phyloP scores from a whole-genome alignment of 2,888 invertebrate species.

The Spialia ferax region DNA sequence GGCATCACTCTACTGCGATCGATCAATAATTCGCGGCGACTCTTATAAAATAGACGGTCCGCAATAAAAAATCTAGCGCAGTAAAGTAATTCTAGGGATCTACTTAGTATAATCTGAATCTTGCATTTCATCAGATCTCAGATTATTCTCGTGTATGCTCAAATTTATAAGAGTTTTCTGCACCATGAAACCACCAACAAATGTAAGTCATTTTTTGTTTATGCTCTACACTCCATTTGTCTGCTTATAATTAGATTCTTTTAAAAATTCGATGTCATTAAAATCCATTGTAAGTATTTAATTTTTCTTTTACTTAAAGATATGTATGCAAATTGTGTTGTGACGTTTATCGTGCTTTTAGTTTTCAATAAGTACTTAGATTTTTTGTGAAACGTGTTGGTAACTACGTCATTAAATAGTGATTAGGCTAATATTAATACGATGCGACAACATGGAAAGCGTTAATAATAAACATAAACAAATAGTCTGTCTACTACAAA shows the following conservation, averaged over 20 bases:
- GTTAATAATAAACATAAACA: not conserved
- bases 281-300: not conserved
- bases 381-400: not conserved
- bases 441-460: not conserved
- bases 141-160: slow-evolving; percentile 61
- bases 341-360: too few relatives aligned
- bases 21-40: slow-evolving; percentile 51
- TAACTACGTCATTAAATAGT: not conserved
- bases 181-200: slow-evolving; percentile 81
- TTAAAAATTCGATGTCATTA: too few relatives aligned
- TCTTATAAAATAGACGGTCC: slow-evolving; percentile 10
- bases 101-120: not conserved
- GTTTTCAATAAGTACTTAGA: too few relatives aligned
- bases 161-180: slow-evolving; percentile 66
- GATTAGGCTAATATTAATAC: not conserved
- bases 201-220: slow-evolving; percentile 67
- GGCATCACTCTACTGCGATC: slow-evolving; percentile 60
- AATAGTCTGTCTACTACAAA: too few relatives aligned
- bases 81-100: not conserved
- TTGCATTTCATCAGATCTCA: not conserved
- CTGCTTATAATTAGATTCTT: too few relatives aligned
- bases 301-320: too few relatives aligned
- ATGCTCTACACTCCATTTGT: not conserved
- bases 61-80: not conserved
- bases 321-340: too few relatives aligned